Evolutionary conservation across 2,888 invertebrate species (phyloP), one percentile per base, ranked within the genome.

Genomic region (Metallyticus violacea): DNA sequence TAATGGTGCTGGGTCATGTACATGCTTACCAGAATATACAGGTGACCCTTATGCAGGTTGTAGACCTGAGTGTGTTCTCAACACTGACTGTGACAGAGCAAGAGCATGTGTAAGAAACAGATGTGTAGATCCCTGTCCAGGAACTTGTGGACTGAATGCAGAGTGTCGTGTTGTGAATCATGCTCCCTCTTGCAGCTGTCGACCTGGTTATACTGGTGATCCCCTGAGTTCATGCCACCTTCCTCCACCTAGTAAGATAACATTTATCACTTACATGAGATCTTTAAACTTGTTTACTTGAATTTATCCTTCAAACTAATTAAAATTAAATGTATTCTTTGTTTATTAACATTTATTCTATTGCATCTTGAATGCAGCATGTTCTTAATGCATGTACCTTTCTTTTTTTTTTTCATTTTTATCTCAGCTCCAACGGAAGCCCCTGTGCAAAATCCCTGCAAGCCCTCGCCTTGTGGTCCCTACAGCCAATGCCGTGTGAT

Each of bases 21-120:
- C 94, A 88, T 97, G 97, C 92, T 92, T 96, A 88, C 94, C 95
- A 87, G 96, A 97, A 90, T 97, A 97, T 91, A 96, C 95, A 90
- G 97, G 97, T 85, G 97, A 97, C 92, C 97, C 97, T 1, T 97
- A 97, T 89, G 91, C 94, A 80, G 95, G 95, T 79, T 97, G 97
- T 90, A 93, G 96, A 89, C 97, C 97, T 5, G 96, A 97, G 91
- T 97, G 97, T 91, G 94, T 96, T n/a, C 92, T 96, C 5, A 97
- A 97, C 91, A 95, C 96, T 7, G 97, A 98, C 90, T 98, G 97
- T 91, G 93, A 95, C 6, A 94, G 94, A 90, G 94, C 95, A 89
- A 95, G 94, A 92, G 95, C 97, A 29, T 97, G 97, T 90, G 93
- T 95, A 85, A 96, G 96, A 90, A 96, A 96, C 91, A 97, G 96